Evolutionary conservation across 2,797 vertebrate genomes (phyloP).

Genomic region (Halcyon badia): DNA sequence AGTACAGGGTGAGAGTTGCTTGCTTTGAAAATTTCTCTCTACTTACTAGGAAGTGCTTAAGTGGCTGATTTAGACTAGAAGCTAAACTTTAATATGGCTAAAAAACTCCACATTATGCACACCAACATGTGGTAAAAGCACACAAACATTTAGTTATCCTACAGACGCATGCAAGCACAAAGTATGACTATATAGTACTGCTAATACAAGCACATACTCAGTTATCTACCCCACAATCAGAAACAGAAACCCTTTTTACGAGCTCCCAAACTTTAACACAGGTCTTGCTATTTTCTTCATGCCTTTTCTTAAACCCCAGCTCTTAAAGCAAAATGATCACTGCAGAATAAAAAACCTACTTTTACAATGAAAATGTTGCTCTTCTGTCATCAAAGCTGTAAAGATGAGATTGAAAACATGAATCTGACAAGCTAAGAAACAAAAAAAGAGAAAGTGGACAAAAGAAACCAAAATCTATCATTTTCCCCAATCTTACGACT

Average conservation of each 20-base stretch:
- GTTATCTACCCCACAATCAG: not conserved
- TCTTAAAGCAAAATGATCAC: not conserved
- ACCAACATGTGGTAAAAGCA: not conserved
- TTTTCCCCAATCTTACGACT: not conserved
- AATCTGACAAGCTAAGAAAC: not conserved
- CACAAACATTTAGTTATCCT: not conserved
- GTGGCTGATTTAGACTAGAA: not conserved
- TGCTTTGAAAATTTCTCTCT: not conserved
- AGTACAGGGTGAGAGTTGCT: not conserved
- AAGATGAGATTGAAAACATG: constrained; percentile 22
- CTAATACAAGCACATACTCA: not conserved
- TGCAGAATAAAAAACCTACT: not conserved
- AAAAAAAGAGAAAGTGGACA: not conserved
- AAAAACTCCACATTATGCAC: not conserved
- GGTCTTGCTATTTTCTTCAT: not conserved
- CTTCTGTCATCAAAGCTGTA: constrained; percentile 19
- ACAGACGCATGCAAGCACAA: not conserved
- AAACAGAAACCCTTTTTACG: not conserved
- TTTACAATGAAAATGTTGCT: not conserved
- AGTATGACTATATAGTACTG: not conserved
- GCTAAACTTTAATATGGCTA: not conserved
- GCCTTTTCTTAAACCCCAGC: not conserved
- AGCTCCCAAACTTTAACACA: not conserved
- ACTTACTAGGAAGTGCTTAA: not conserved
- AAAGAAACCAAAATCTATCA: not conserved